Percentiles rank a stretch among this genome's conserved stretches.
phyloP scores from a whole-genome alignment of 53 echinoderm and acorn worm genomes.

The Crossaster papposus region DNA sequence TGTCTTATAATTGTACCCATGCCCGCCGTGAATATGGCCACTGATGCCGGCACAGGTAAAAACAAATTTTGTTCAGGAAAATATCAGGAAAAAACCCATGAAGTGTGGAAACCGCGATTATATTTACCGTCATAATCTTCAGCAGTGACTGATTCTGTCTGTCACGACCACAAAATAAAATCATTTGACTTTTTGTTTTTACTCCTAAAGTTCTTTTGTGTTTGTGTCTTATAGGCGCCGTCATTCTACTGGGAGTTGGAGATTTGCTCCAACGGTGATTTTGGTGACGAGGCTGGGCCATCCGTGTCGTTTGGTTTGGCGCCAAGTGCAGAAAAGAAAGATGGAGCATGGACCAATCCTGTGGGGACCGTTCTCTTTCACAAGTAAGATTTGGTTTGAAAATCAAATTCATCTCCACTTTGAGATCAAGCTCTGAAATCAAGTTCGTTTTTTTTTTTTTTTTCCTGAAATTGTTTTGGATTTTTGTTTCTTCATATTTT shows the following conservation, averaged over 20 bases:
- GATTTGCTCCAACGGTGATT: slow-evolving; percentile 85
- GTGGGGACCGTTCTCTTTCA: slow-evolving; percentile 90
- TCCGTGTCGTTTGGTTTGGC: slow-evolving; percentile 88
- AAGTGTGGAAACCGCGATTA: too few relatives aligned
- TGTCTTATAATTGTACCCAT: too few relatives aligned
- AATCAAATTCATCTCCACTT: not conserved
- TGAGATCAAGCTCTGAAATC: not conserved
- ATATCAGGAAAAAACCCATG: too few relatives aligned
- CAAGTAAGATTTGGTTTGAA: slow-evolving; percentile 68
- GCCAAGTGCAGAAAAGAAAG: slow-evolving; percentile 79
- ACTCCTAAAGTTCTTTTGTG: not conserved
- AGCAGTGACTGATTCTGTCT: too few relatives aligned
- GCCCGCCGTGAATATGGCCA: too few relatives aligned
- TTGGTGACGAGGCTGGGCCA: slow-evolving; percentile 79
- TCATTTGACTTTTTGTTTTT: not conserved
- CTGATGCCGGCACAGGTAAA: too few relatives aligned
- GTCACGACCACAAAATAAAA: not conserved
- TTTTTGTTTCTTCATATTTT: too few relatives aligned
- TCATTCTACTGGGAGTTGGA: slow-evolving; percentile 95
- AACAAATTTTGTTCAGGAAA: too few relatives aligned
- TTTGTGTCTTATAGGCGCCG: slow-evolving; percentile 63
- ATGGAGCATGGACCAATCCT: slow-evolving; percentile 92
- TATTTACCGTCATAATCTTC: too few relatives aligned
- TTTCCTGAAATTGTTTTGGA: too few relatives aligned
- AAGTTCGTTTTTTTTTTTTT: too few relatives aligned